A percentile compares a stretch with the other conserved stretches of the same genome.
phyloP scores from a whole-genome alignment of 2,797 vertebrate species.

The Botia almorhae region DNA sequence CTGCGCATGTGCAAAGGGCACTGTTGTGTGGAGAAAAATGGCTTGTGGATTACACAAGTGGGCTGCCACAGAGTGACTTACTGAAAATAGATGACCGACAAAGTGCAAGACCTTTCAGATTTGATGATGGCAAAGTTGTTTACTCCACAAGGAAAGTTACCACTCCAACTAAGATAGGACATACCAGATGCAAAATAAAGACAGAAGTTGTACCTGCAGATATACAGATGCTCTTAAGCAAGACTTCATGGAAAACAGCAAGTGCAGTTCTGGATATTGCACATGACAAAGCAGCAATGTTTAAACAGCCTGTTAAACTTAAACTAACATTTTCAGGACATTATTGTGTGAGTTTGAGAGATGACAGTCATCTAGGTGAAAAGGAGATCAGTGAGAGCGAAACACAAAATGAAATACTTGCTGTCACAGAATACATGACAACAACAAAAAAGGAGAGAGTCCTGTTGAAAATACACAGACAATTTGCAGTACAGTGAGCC shows the following conservation, averaged over 20 bases:
- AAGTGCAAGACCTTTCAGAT: constrained; percentile 35
- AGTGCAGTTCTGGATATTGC: constrained; percentile 19
- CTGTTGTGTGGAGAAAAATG: too few relatives aligned
- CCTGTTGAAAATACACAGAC: too few relatives aligned
- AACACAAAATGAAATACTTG: too few relatives aligned
- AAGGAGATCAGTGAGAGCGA: too few relatives aligned
- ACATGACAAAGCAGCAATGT: constrained; percentile 18
- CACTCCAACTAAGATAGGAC: constrained; percentile 23
- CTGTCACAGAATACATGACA: too few relatives aligned
- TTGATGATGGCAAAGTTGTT: constrained; percentile 44
- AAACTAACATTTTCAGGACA: too few relatives aligned
- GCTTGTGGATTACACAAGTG: too few relatives aligned
- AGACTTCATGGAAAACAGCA: constrained; percentile 32
- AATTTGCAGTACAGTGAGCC: too few relatives aligned
- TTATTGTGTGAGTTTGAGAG: background rate
- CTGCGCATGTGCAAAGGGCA: too few relatives aligned
- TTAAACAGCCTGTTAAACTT: background rate
- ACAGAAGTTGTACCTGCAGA: constrained; percentile 32
- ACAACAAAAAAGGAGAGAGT: too few relatives aligned
- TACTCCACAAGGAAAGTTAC: constrained; percentile 50
- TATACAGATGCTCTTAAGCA: constrained; percentile 53
- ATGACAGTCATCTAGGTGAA: constrained; percentile 25
- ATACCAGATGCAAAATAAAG: constrained; percentile 46
- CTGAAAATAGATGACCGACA: background rate
- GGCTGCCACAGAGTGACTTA: too few relatives aligned